Base-by-base conservation (phyloP, 2,888 invertebrate species). In the Drosophila yooni region DNA sequence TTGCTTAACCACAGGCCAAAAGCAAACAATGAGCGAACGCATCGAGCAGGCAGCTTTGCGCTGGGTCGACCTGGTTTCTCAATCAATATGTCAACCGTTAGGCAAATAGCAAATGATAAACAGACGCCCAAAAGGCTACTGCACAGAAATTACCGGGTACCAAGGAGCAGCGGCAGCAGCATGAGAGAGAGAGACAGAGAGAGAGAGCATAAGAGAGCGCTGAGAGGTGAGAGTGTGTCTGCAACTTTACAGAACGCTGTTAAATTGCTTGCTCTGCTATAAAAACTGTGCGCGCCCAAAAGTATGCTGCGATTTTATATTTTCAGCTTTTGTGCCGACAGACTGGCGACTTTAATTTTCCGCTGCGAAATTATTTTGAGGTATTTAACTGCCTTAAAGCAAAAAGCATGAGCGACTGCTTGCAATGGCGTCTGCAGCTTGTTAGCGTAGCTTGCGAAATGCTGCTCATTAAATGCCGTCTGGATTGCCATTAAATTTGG, bases 341-440 rank as follows among this genome's bases (percentile, higher is more conserved):
- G 69, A 62, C 67, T 73, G 73, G 86, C 75, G 72, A 73, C 86
- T 86, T 88, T 78, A 88, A 88, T 66, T 63, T 70, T 36, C 43
- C 10, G 50, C 78, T 58, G 67, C 48, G 27, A 51, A 53, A 57
- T 74, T 60, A 57, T 66, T 70, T 34, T 60, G n/a, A 25, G 58
- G 43, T 13, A 53, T 52, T 53, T 63, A 58, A 83, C 64, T 72
- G 63, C 2, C 67, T 70, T 76, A 56, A 71, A 74, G 60, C 65
- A 58, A 57, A 70, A 64, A 65, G 50, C 59, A 72, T 58, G 53
- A 57, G 56, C 38, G 10, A 58, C 52, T 69, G 33, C 18, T 13
- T 46, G 66, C 72, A 51, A 66, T 63, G 61, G 38, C 18, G 52
- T 63, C 36, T 52, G 56, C 67, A 65, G 46, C 63, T 75, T 48